Conservation (phyloP, 2,888 invertebrate genomes). For the Nebria brevicollis region DNA sequence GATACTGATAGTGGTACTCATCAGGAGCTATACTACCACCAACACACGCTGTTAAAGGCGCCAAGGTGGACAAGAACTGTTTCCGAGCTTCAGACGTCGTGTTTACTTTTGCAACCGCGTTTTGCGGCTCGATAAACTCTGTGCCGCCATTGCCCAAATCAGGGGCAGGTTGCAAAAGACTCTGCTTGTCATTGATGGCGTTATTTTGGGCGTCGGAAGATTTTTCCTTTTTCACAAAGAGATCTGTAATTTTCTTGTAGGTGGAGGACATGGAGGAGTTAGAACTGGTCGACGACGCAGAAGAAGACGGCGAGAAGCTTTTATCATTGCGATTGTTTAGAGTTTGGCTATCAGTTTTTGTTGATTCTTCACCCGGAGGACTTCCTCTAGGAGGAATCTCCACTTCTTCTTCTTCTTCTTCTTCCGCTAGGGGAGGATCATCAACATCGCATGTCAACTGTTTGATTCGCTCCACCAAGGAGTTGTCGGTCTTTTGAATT, state of each 20-base stretch:
- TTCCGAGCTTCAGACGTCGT: conserved; percentile 71
- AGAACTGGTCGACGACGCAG: conserved; percentile 68
- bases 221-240: conserved; percentile 64
- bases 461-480: conserved; percentile 86
- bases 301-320: conserved; percentile 70
- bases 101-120: conserved; percentile 61
- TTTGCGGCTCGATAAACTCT: conserved; percentile 56
- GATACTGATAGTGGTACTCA: conserved; percentile 68
- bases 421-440: conserved; percentile 67
- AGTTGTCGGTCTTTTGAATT: conserved; percentile 74
- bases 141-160: conserved; percentile 60
- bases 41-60: conserved; percentile 82
- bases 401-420: conserved; percentile 52
- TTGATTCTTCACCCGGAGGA: conserved; percentile 74
- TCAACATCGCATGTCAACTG: conserved; percentile 88
- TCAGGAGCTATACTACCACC: conserved; percentile 66
- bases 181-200: conserved; percentile 49
- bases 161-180: conserved; percentile 64
- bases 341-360: conserved; percentile 52
- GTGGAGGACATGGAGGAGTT: conserved; percentile 71
- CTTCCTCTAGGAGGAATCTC: conserved; percentile 69
- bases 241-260: conserved; percentile 72
- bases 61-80: conserved; percentile 82
- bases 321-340: conserved; percentile 58
- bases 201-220: conserved; percentile 56